Evolutionary conservation across 2,797 vertebrate genomes (phyloP).

Genomic region (Catostomus latipinnis): DNA sequence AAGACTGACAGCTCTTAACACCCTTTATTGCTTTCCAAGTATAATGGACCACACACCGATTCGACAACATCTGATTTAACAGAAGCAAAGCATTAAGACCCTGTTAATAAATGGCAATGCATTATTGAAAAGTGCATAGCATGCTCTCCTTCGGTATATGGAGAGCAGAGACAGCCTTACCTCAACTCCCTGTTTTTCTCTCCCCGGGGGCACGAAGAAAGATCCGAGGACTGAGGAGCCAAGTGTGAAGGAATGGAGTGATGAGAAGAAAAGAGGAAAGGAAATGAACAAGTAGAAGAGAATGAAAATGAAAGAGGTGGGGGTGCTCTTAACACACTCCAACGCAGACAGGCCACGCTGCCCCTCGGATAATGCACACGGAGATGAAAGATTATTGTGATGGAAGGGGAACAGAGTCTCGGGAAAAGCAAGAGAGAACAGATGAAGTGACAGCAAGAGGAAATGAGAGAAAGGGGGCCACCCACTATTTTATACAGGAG

Average conservation of each 20-base stretch:
- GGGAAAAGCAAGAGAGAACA: not conserved
- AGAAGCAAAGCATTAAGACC: not conserved
- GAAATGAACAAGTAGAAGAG: not conserved
- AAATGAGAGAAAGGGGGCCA: constrained; percentile 55
- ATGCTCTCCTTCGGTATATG: not conserved
- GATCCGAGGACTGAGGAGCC: constrained; percentile 3
- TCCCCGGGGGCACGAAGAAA: not conserved
- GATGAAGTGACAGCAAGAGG: not conserved
- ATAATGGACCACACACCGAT: not conserved
- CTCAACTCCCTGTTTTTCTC: constrained; percentile 32
- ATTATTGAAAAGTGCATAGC: not conserved
- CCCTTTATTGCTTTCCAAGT: not conserved
- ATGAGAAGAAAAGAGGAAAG: constrained; percentile 12
- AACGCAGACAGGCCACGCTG: constrained; percentile 58
- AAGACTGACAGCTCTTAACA: not conserved
- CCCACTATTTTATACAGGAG: constrained; percentile 39
- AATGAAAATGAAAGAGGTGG: not conserved
- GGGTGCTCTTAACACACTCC: constrained; percentile 42
- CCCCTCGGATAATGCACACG: constrained; percentile 63
- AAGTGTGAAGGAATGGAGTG: constrained; percentile 44
- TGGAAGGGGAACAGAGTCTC: not conserved
- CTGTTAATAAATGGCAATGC: not conserved
- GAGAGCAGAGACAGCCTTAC: constrained; percentile 33
- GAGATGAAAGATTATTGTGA: not conserved
- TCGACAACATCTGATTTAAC: constrained; percentile 12